Evolutionary conservation across 2,113 vertebrate species (phyloP).

Genomic region (Bothrops jararaca): DNA sequence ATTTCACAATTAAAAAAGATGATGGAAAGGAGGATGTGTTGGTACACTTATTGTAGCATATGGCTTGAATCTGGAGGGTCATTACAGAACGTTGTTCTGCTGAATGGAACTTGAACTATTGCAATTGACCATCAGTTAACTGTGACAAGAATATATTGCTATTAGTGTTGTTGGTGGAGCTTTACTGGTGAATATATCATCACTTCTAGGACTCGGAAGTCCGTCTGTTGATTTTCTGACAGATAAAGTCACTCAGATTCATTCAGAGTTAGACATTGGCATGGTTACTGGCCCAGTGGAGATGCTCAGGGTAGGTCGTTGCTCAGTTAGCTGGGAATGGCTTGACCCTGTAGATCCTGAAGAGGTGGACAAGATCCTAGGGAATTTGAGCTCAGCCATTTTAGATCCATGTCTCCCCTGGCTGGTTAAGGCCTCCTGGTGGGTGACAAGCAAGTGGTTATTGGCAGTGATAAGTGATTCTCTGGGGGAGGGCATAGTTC

Average conservation of each 20-base stretch:
- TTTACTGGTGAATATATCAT: not conserved
- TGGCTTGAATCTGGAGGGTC: not conserved
- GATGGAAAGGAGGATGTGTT: not conserved
- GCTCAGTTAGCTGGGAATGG: not conserved
- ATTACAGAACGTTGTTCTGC: not conserved
- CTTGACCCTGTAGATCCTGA: not conserved
- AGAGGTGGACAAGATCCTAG: not conserved
- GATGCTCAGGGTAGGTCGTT: not conserved
- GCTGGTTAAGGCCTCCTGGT: not conserved
- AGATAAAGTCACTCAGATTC: not conserved
- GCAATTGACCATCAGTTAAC: not conserved
- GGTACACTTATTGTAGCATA: not conserved
- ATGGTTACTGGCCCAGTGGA: not conserved
- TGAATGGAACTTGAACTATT: not conserved
- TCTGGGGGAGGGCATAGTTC: no score
- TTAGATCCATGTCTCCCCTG: not conserved
- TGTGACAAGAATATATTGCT: not conserved
- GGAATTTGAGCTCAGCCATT: not conserved
- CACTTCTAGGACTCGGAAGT: not conserved
- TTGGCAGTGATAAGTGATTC: not conserved
- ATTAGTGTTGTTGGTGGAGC: not conserved
- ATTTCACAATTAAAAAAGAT: not conserved
- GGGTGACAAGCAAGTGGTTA: not conserved
- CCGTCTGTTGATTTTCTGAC: not conserved
- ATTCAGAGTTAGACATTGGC: not conserved